Base-by-base conservation (phyloP, 2,888 invertebrate genomes). In the Noctua janthina region DNA sequence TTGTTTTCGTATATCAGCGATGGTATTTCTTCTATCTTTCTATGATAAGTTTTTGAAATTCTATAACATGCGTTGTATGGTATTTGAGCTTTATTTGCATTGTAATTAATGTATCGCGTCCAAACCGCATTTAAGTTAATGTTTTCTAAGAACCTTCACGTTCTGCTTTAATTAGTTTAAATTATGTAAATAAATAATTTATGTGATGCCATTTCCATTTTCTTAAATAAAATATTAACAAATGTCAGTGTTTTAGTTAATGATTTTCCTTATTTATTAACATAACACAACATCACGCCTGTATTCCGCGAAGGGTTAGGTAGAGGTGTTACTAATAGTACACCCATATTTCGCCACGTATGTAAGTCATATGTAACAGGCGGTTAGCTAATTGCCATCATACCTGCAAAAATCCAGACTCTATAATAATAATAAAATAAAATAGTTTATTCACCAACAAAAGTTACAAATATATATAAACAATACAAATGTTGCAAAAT, bases 151-250 rank as follows among this genome's bases (percentile, higher is more conserved):
- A 93, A 95, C 94, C 94, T 94, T 68, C 94, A 29, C 94, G 95
- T 96, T 95, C 94, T 95, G 96, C 95, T 96, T 96, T 96, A 96
- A 96, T 94, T 96, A 96, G 95, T 92, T 88, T 92, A 92, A 92
- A 91, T 82, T 67, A 89, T 96, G 96, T 96, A 96, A 92, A 96
- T 96, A 96, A 91, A 84, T 95, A 96, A 96, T 94, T 95, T 95
- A 95, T 96, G 92, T 92, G 91, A 91, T 91, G 92, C 92, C 91
- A 92, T 93, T 93, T 92, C 90, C 77, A 88, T 90, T 68, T 46
- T 92, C 91, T 92, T 88, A 79, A 95, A 94, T 94, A 95, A 95
- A 96, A 93, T 79, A 94, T 95, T 96, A 96, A 96, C 95, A 93
- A 91, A 89, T 91, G 5, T 54, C 2, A 67, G 76, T 74, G 79